These are phyloP conservation scores for Hyalella azteca DNA, from an alignment of 2,888 invertebrate genomes.

Conservation along the genomic window DNA sequence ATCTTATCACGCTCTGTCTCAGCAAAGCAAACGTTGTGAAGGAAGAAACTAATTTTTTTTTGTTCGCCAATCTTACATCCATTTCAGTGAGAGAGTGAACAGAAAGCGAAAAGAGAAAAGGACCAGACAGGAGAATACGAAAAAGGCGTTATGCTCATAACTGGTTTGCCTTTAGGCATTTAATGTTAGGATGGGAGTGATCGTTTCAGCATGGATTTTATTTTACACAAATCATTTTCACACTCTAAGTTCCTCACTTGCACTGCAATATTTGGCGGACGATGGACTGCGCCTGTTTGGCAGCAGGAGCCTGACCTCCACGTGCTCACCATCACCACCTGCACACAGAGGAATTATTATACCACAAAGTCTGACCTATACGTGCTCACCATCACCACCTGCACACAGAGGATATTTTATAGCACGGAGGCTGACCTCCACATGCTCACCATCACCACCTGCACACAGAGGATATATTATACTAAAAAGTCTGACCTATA, in stretches of 20 bases:
- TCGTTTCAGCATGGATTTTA: constrained; percentile 27
- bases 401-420: too few relatives aligned
- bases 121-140: too few relatives aligned
- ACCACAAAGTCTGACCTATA: constrained; percentile 55
- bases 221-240: too few relatives aligned
- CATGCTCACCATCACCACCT: constrained; percentile 50
- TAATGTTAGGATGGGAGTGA: constrained; percentile 16
- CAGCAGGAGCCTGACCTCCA: constrained; percentile 54
- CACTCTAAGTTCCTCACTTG: constrained; percentile 31
- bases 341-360: too few relatives aligned
- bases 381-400: constrained; percentile 50
- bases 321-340: constrained; percentile 50
- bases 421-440: constrained; percentile 56
- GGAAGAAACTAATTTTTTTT: too few relatives aligned
- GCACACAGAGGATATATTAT: too few relatives aligned
- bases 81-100: too few relatives aligned
- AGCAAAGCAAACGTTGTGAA: too few relatives aligned
- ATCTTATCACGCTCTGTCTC: too few relatives aligned
- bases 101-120: too few relatives aligned
- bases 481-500: constrained; percentile 55
- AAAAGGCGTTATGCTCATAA: neutral
- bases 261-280: constrained; percentile 55
- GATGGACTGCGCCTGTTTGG: constrained; percentile 41
- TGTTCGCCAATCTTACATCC: neutral
- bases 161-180: constrained; percentile 38